Conservation (phyloP, 37 sponge, comb jelly and placozoan genomes). For the Geodia barretti region DNA sequence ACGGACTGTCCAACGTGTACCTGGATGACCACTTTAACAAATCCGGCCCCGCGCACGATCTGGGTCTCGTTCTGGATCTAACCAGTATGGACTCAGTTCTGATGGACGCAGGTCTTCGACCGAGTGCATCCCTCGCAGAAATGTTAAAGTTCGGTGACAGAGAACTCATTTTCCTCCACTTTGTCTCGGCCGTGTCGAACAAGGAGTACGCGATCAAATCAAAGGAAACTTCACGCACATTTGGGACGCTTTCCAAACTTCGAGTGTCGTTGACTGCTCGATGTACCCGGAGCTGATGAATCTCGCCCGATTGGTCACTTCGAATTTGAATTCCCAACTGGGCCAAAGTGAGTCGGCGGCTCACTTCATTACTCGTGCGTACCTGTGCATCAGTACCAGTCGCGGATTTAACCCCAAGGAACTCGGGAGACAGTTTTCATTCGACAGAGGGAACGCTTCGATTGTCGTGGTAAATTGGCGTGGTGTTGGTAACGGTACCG, state of each 20-base stretch:
- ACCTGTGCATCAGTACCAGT: slow-evolving; percentile 41
- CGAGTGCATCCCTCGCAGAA: not conserved
- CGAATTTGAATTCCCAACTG: too few relatives aligned
- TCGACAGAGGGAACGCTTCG: not conserved
- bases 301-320: too few relatives aligned
- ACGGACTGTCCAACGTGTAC: slow-evolving; percentile 41
- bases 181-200: slow-evolving; percentile 18
- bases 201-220: slow-evolving; percentile 9
- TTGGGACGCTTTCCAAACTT: not conserved
- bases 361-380: slow-evolving; percentile 18
- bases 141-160: slow-evolving; percentile 13
- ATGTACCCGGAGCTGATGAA: too few relatives aligned
- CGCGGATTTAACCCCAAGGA: not conserved
- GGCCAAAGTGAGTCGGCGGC: too few relatives aligned
- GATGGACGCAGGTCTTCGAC: not conserved
- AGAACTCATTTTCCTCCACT: slow-evolving; percentile 28
- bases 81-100: slow-evolving; percentile 10
- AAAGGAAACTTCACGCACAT: not conserved
- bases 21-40: slow-evolving; percentile 16
- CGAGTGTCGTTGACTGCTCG: slow-evolving; percentile 18
- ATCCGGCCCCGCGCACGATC: not conserved
- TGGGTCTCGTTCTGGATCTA: slow-evolving; percentile 25
- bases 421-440: not conserved
- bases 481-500: not conserved
- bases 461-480: slow-evolving; percentile 51